phyloP scores from a whole-genome alignment of 2,888 invertebrate genomes.

The Plutella xylostella region DNA sequence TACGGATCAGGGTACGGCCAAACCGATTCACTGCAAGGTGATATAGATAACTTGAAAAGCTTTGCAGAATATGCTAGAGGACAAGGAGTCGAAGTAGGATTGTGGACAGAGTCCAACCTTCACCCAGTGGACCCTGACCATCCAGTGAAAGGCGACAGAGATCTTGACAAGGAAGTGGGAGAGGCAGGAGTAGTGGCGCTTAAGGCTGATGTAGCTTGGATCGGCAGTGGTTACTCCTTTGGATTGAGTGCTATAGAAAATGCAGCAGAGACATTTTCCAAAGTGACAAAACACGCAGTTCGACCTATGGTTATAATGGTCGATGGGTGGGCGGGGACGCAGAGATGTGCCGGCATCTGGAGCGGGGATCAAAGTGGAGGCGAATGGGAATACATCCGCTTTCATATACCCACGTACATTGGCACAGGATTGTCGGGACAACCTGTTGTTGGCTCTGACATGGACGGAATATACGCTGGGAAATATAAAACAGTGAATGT shows the following conservation, averaged over 20 bases:
- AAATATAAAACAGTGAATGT: conserved; percentile 40
- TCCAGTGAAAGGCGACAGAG: conserved; percentile 57
- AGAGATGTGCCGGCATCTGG: conserved; percentile 54
- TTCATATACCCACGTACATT: conserved; percentile 58
- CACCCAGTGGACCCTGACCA: conserved; percentile 43
- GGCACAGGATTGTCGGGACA: conserved; percentile 54
- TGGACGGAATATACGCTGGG: conserved; percentile 58
- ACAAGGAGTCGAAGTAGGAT: conserved; percentile 47
- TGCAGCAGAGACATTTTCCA: conserved; percentile 39
- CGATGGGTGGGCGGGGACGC: conserved; percentile 60
- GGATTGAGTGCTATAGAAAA: conserved; percentile 48
- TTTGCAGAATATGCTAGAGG: conserved; percentile 42
- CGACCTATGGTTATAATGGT: conserved; percentile 54
- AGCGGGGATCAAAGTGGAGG: conserved; percentile 59
- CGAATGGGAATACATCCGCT: conserved; percentile 58
- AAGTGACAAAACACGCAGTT: conserved; percentile 26
- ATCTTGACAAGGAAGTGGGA: conserved; percentile 45
- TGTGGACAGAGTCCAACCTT: conserved; percentile 57
- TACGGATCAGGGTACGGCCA: conserved; percentile 60
- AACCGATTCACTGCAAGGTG: conserved; percentile 47
- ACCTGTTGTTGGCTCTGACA: conserved; percentile 53
- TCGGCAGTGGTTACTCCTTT: conserved; percentile 54
- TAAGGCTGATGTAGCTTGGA: conserved; percentile 62
- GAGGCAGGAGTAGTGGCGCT: conserved; percentile 47
- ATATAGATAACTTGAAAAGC: conserved; percentile 45